These are phyloP conservation scores for Pollenia amentaria DNA, from an alignment of 2,888 invertebrate genomes.

Conservation along the genomic window DNA sequence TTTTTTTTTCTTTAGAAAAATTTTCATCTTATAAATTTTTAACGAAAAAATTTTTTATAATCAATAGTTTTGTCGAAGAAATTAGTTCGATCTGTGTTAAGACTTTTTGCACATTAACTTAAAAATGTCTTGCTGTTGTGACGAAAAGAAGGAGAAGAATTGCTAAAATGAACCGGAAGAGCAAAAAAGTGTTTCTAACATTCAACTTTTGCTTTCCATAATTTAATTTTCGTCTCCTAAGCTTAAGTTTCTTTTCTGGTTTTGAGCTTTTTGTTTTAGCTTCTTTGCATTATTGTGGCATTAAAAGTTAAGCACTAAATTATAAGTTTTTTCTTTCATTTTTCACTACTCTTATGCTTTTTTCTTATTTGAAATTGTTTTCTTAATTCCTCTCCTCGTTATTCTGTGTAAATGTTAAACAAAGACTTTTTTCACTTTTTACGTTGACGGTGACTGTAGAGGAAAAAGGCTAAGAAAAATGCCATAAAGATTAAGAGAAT, in stretches of 20 bases:
- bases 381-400: neutral
- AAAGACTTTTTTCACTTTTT: slow-evolving; percentile 39
- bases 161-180: slow-evolving; percentile 53
- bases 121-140: neutral
- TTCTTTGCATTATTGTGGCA: slow-evolving; percentile 57
- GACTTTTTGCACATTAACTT: neutral
- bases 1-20: no score
- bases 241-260: slow-evolving; percentile 30
- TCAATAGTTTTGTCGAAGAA: no score
- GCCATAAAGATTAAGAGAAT: slow-evolving; percentile 27
- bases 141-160: neutral
- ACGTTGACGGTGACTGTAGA: neutral
- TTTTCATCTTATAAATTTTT: no score
- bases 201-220: slow-evolving; percentile 60
- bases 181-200: slow-evolving; percentile 52
- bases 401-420: slow-evolving; percentile 5
- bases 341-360: neutral
- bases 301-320: slow-evolving; percentile 69
- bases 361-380: neutral
- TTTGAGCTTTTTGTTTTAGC: slow-evolving; percentile 19
- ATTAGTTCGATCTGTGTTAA: neutral
- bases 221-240: slow-evolving; percentile 61
- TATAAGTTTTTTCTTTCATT: slow-evolving; percentile 44
- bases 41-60: no score
- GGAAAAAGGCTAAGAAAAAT: slow-evolving; percentile 30